Base-by-base conservation (phyloP, 2,113 vertebrate species). In the Hemibates koningsi region DNA sequence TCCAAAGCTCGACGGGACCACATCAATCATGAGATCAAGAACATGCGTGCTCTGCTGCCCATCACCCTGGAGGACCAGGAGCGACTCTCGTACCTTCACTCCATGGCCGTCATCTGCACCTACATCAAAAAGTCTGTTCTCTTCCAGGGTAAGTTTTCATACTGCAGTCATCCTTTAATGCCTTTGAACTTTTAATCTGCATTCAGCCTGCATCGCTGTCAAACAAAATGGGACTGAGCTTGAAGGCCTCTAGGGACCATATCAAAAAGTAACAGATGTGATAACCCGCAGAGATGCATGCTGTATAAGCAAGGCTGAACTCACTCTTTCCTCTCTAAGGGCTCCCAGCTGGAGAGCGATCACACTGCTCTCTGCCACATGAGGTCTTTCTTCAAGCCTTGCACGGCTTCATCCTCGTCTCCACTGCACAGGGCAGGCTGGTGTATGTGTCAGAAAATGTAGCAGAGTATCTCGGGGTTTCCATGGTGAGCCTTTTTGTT, bases 1-100 rank as follows among this genome's bases (percentile, higher is more conserved):
- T 98, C 98, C 19, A 98, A 98, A 93, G 97, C 97, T 19, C 95
- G 97, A 0, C 92, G 97, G 17, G 98, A 98, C 92, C 97, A 97
- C 88, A 98, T 98, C 90, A 98, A 98, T 0, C 80, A 9, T 0
- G 97, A 98, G 93, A 97, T 98, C 92, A 95, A 96, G 90, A 96
- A 86, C 0, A 95, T 98, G 96, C 96, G 97, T 2, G 87, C 95
- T 12, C 96, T 98, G 73, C 86, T 98, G 78, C 98, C 98, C 89
- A 95, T 97, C 84, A 84, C 89, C 0, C 38, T 78, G 0, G 94
- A 88, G 73, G 97, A 98, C 29, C 97, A 96, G 85, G 97, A 97
- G 71, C 96, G 96, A 0, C 97, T 98, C 24, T 98, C 97, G 7
- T 98, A 98, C 92, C 97, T 98, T 11, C 97, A 96, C 94, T 97